Percentiles rank a stretch among this genome's conserved stretches.
Evolutionary conservation across 2,113 vertebrate genomes (phyloP).

Genomic region (Eolophus roseicapilla): DNA sequence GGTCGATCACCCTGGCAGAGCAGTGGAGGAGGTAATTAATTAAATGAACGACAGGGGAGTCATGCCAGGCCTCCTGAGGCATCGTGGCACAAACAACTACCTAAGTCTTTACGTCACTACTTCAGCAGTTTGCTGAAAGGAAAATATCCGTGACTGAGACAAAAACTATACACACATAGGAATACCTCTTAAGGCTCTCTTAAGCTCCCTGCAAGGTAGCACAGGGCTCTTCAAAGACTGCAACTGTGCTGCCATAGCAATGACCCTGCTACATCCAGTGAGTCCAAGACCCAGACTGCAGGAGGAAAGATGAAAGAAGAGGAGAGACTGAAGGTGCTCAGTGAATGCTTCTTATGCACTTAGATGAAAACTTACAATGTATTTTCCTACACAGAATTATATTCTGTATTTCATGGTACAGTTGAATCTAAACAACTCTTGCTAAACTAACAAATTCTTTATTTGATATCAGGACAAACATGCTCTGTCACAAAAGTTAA

Average conservation of each 20-base stretch:
- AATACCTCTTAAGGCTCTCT: background rate
- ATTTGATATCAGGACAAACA: background rate
- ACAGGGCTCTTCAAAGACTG: background rate
- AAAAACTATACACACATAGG: background rate
- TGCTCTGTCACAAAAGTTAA: background rate
- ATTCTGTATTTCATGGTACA: background rate
- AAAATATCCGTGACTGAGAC: background rate
- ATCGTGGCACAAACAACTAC: background rate
- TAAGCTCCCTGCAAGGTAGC: background rate
- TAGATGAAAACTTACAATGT: background rate
- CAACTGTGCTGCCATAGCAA: background rate
- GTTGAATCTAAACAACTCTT: background rate
- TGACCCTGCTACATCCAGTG: background rate
- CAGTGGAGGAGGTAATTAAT: background rate
- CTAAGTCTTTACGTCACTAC: background rate
- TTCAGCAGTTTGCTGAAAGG: background rate
- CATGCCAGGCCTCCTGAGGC: background rate
- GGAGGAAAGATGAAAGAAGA: background rate
- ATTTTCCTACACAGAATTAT: background rate
- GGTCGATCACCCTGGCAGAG: background rate
- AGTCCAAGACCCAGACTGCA: background rate
- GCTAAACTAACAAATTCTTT: background rate
- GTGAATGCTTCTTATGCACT: background rate
- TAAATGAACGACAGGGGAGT: background rate
- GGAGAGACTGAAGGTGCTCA: background rate